Evolutionary conservation across 1,140 invertebrate species (phyloP), one percentile per base, ranked within the genome.

Genomic region (Drosophila kikkawai): DNA sequence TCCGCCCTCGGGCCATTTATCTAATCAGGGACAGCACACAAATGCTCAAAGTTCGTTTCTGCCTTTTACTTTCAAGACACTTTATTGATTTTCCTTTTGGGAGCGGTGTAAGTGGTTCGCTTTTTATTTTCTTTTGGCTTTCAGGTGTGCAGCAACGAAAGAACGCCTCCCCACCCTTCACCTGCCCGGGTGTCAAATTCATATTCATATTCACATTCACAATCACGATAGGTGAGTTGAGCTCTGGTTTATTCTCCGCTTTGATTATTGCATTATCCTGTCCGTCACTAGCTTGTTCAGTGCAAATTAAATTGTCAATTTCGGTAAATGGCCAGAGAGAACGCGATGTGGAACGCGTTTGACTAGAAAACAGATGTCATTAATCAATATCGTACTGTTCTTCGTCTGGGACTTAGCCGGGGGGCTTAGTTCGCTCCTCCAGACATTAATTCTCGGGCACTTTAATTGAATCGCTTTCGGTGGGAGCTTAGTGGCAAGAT

Each of bases 221-320:
- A 56, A 76, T 78, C 78, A 75, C 65, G 64, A 81, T 64, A 78
- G 64, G 51, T 42, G 57, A 64, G 51, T 53, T 41, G 15, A 36
- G 48, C 37, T 59, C 57, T 45, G 44, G 71, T 64, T 74, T 81
- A 81, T 32, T 50, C 75, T 60, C 47, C 61, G 44, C 61, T 61
- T 56, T 78, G 77, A 83, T 87, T 87, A 88, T 88, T 87, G 77
- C 74, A 87, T 88, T 88, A 87, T 74, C 68, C 76, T 88, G 84
- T 80, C 80, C 50, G 83, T 88, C 83, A 87, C 68, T 75, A 42
- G 71, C 45, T 79, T 75, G 73, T 84, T 67, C 55, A 51, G 56
- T 67, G 80, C 76, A 87, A 88, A 87, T 87, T 87, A 87, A 87
- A 84, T 87, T 88, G 83, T 87, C 84, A 84, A 84, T 75, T 86